These are phyloP conservation scores for Echiichthys vipera DNA, from an alignment of 2,797 vertebrate species.

Conservation along the genomic window DNA sequence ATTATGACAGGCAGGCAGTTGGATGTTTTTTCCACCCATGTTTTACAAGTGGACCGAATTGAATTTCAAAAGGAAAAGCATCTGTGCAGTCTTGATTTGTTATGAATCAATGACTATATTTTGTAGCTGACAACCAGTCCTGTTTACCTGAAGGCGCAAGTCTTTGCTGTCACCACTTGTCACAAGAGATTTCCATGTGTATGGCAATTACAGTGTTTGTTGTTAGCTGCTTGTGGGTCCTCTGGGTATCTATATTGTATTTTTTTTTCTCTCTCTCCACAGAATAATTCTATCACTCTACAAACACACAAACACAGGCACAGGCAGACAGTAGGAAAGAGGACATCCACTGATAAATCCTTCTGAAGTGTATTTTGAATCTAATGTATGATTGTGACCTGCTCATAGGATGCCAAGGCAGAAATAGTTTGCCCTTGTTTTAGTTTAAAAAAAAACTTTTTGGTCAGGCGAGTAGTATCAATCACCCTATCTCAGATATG, in stretches of 20 bases:
- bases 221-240: slow-evolving; percentile 56
- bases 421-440: slow-evolving; percentile 41
- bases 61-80: slow-evolving; percentile 6
- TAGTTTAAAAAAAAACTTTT: slow-evolving; percentile 17
- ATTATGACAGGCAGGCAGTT: neutral
- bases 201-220: slow-evolving; percentile 66
- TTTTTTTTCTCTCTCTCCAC: slow-evolving; percentile 56
- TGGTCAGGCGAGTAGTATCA: slow-evolving; percentile 36
- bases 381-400: slow-evolving; percentile 55
- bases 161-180: slow-evolving; percentile 59
- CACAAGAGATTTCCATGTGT: slow-evolving; percentile 59
- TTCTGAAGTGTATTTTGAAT: slow-evolving; percentile 67
- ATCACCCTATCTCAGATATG: slow-evolving; percentile 41
- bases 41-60: slow-evolving; percentile 15
- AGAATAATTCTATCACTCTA: slow-evolving; percentile 63
- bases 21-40: neutral
- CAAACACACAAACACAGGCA: slow-evolving; percentile 23
- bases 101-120: slow-evolving; percentile 54
- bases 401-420: slow-evolving; percentile 48
- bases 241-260: slow-evolving; percentile 65
- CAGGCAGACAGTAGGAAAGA: slow-evolving; percentile 38
- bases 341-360: slow-evolving; percentile 63
- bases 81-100: slow-evolving; percentile 40
- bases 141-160: slow-evolving; percentile 51
- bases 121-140: slow-evolving; percentile 34